Conservation (phyloP, 2,797 vertebrate species). For the Melanotaenia boesemani region DNA sequence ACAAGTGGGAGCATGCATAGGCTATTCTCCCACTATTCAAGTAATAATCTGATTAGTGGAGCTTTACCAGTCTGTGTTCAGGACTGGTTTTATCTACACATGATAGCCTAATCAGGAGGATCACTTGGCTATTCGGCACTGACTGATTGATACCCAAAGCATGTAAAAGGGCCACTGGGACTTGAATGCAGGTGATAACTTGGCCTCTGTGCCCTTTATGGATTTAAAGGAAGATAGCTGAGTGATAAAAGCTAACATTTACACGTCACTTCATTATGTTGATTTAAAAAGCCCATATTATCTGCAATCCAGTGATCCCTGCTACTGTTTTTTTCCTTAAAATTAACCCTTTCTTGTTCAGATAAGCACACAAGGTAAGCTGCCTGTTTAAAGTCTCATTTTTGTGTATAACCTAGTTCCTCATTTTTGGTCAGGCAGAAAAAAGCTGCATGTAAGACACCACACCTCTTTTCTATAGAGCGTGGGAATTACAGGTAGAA, state of each 20-base stretch:
- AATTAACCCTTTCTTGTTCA: conserved; percentile 15
- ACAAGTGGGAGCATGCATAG: conserved; percentile 35
- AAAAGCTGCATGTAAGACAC: conserved; percentile 11
- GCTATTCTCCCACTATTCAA: conserved; percentile 56
- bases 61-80: conserved; percentile 78
- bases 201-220: conserved; percentile 3
- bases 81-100: conserved; percentile 77
- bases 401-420: conserved; percentile 64
- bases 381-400: conserved; percentile 38
- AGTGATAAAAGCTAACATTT: not conserved
- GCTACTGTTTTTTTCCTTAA: not conserved
- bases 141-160: conserved; percentile 53
- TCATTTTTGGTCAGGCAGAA: conserved; percentile 52
- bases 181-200: conserved; percentile 5
- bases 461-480: conserved; percentile 68
- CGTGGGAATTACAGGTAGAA: conserved; percentile 75
- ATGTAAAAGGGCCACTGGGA: conserved; percentile 39
- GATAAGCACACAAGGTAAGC: conserved; percentile 17
- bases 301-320: not conserved
- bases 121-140: conserved; percentile 55
- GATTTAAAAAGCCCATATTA: not conserved
- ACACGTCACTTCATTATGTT: not conserved
- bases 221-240: not conserved
- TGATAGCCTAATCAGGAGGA: conserved; percentile 70
- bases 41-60: conserved; percentile 81